Conservation (phyloP, 2,797 vertebrate genomes). For the Periophthalmus magnuspinnatus region DNA sequence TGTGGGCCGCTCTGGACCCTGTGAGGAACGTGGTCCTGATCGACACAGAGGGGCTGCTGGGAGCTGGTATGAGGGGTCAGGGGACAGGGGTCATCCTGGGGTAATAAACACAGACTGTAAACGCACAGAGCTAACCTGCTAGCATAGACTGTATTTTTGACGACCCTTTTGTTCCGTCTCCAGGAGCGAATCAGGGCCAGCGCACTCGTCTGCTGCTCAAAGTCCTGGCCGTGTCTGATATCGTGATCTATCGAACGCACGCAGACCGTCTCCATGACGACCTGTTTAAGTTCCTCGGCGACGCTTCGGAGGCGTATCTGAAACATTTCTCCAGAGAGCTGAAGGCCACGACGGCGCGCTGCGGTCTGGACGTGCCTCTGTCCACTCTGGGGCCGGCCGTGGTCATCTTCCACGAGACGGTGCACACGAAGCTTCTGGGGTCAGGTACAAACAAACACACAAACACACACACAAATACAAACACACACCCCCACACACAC, state of each 20-base stretch:
- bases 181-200: slow-evolving; percentile 93
- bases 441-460: slow-evolving; percentile 77
- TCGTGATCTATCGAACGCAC: slow-evolving; percentile 96
- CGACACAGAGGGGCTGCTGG: slow-evolving; percentile 95
- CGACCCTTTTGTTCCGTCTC: slow-evolving; percentile 1
- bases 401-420: slow-evolving; percentile 98
- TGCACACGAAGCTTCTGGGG: slow-evolving; percentile 94
- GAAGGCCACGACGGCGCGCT: slow-evolving; percentile 95
- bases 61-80: slow-evolving; percentile 79
- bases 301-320: slow-evolving; percentile 97
- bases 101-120: too few relatives aligned
- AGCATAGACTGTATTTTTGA: too few relatives aligned
- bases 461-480: too few relatives aligned
- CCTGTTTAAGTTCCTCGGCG: slow-evolving; percentile 97
- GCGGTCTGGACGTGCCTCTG: slow-evolving; percentile 94
- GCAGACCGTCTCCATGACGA: slow-evolving; percentile 97
- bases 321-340: slow-evolving; percentile 97
- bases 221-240: slow-evolving; percentile 94
- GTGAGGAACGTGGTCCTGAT: slow-evolving; percentile 91
- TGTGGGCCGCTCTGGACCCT: slow-evolving; percentile 96
- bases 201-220: slow-evolving; percentile 95
- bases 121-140: too few relatives aligned
- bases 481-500: too few relatives aligned
- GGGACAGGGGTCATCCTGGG: too few relatives aligned
- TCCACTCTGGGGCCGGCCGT: slow-evolving; percentile 95